A percentile compares a stretch with the other conserved stretches of the same genome.
Conservation (phyloP, 2,888 invertebrate species). For the Mongoloraphidia duomilia region DNA sequence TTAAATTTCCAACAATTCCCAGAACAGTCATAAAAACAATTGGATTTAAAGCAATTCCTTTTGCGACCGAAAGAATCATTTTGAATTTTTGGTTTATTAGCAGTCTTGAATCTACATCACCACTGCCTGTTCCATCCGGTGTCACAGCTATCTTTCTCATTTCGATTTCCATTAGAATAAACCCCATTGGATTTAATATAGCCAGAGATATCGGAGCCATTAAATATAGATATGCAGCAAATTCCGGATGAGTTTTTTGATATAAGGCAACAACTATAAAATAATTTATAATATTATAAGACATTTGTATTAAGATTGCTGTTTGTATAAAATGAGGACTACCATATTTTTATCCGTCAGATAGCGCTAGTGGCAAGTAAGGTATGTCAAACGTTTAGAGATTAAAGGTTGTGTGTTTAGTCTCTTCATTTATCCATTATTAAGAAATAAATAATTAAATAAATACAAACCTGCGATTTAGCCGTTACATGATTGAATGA, state of each 20-base stretch:
- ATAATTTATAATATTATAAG: constrained; percentile 7
- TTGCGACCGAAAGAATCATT: constrained; percentile 30
- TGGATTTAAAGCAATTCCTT: constrained; percentile 74
- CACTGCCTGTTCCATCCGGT: not conserved
- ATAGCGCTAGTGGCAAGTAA: no score
- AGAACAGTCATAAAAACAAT: constrained; percentile 85
- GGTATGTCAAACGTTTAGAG: no score
- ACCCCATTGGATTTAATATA: constrained; percentile 82
- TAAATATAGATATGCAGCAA: constrained; percentile 77
- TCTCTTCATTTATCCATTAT: no score
- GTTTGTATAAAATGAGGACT: no score
- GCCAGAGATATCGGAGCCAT: constrained; percentile 90
- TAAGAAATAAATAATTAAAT: no score
- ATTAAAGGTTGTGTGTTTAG: no score
- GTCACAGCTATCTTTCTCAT: constrained; percentile 25
- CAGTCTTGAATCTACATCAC: constrained; percentile 1
- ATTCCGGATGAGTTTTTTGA: constrained; percentile 72
- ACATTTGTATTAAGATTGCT: not conserved
- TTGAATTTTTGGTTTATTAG: constrained; percentile 15
- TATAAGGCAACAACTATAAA: constrained; percentile 73
- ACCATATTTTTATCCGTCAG: no score
- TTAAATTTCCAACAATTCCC: constrained; percentile 72
- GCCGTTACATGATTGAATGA: no score
- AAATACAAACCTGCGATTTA: no score
- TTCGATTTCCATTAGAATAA: constrained; percentile 71